Conservation (phyloP, 2,888 invertebrate species). For the Caenorhabditis wallacei region DNA sequence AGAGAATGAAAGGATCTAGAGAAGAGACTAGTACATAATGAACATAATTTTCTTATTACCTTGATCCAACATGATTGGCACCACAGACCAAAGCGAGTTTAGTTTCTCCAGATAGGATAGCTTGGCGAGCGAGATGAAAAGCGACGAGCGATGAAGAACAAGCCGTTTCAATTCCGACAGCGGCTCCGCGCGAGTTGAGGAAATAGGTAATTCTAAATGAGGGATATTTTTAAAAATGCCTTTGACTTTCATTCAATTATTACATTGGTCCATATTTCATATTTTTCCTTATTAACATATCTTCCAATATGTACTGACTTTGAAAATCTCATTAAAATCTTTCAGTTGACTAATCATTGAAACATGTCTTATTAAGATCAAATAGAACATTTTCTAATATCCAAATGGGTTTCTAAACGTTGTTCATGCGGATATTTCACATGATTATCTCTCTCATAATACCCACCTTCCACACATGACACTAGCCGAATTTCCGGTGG, state of each 20-base stretch:
- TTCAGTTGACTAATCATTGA: no score
- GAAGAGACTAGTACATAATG: background rate
- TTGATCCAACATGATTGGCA: constrained; percentile 76
- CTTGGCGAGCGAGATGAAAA: constrained; percentile 83
- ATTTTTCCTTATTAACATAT: no score
- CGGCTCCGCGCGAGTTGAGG: constrained; percentile 95
- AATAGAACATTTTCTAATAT: no score
- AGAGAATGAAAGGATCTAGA: constrained; percentile 76
- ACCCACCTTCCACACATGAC: constrained; percentile 72
- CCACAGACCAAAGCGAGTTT: constrained; percentile 84
- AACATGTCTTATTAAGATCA: no score
- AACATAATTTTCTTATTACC: constrained; percentile 28
- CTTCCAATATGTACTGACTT: no score
- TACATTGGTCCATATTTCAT: no score
- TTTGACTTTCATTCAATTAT: no score
- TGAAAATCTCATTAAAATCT: no score
- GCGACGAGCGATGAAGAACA: constrained; percentile 93
- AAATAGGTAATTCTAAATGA: constrained; percentile 90
- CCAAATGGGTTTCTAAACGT: no score
- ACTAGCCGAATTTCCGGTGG: constrained; percentile 70
- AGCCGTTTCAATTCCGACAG: constrained; percentile 95
- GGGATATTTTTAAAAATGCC: no score
- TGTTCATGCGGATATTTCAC: no score
- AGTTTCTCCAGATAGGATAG: constrained; percentile 91
- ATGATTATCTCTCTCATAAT: no score